Percentiles rank a stretch among this genome's conserved stretches.
Conservation (phyloP, 2,797 vertebrate species). For the Helostoma temminkii region DNA sequence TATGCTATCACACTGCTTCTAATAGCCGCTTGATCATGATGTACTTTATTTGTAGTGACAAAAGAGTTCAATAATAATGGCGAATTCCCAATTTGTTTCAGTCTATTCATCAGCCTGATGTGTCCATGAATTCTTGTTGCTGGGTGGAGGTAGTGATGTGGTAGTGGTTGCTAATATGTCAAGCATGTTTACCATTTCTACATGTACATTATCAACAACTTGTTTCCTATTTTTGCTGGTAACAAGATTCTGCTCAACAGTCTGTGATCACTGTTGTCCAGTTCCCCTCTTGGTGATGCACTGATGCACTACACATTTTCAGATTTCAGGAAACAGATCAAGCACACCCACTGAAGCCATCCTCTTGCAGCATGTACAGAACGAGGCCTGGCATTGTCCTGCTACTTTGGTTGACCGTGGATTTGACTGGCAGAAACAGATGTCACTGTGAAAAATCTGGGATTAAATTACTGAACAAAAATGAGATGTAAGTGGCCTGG, state of each 20-base stretch:
- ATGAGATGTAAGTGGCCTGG: background rate
- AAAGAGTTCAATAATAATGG: background rate
- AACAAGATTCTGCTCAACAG: no score
- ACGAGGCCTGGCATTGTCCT: no score
- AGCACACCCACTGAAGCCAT: no score
- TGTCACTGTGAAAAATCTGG: background rate
- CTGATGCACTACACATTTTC: no score
- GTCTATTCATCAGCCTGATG: background rate
- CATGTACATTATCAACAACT: background rate
- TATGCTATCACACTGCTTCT: no score
- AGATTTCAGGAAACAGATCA: no score
- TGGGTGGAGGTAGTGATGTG: background rate
- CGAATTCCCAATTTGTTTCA: background rate
- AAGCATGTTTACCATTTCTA: background rate
- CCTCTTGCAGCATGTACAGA: no score
- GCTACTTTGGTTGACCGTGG: background rate
- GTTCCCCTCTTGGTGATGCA: no score
- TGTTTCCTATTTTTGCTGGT: background rate
- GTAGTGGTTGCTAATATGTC: background rate
- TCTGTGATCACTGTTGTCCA: no score
- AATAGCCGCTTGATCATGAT: no score
- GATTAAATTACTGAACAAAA: constrained; percentile 14
- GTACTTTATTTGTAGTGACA: no score
- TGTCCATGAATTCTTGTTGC: background rate
- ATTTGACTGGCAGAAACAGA: background rate